Evolutionary conservation across 2,888 invertebrate genomes (phyloP).

Genomic region (Disparrhopalites patrizii): DNA sequence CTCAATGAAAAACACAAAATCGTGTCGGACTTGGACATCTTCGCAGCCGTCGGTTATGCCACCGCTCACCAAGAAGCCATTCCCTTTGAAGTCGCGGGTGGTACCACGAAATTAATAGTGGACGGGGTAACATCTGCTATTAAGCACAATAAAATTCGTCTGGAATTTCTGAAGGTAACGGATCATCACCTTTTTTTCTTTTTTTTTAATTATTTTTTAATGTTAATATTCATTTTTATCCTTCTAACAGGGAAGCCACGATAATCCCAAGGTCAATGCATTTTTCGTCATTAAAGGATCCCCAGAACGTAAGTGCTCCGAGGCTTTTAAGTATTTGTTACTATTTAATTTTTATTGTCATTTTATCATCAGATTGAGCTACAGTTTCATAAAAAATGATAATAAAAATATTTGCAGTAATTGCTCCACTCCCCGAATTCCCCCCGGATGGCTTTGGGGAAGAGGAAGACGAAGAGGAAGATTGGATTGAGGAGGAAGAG

Average conservation of each 20-base stretch:
- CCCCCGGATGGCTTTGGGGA: too few species aligned
- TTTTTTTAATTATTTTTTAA: neutral
- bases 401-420: too few species aligned
- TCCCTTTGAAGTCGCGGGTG: slow-evolving; percentile 70
- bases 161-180: slow-evolving; percentile 78
- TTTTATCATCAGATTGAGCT: too few species aligned
- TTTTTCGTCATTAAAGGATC: neutral
- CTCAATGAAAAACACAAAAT: slow-evolving; percentile 87
- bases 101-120: slow-evolving; percentile 67
- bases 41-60: slow-evolving; percentile 82
- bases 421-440: too few species aligned
- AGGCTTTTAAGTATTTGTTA: neutral
- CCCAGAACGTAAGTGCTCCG: neutral
- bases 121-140: slow-evolving; percentile 82
- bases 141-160: slow-evolving; percentile 70
- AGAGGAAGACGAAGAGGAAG: too few species aligned
- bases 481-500: neutral
- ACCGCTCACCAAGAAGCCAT: slow-evolving; percentile 92
- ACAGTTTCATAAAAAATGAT: too few species aligned
- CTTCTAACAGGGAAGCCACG: neutral
- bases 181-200: too few species aligned
- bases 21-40: slow-evolving; percentile 89
- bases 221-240: neutral
- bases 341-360: too few species aligned
- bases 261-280: neutral